Evolutionary conservation across 2,113 vertebrate species (phyloP).

Genomic region (human): GRCh38 chr16:23104001-23104500

Average conservation of each 20-base stretch:
- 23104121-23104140: neutral
- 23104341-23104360: conserved; percentile 40
- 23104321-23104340: conserved; percentile 31
- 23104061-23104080: conserved; percentile 1
- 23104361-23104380: neutral
- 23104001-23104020: neutral
- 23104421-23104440: neutral
- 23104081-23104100: neutral
- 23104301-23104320: neutral
- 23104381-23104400: neutral
- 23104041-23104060: neutral
- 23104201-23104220: neutral
- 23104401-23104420: neutral
- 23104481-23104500: neutral
- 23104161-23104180: neutral
- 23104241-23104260: neutral
- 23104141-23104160: neutral
- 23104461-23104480: neutral
- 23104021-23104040: neutral
- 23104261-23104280: neutral
- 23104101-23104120: neutral
- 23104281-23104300: neutral
- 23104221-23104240: conserved; percentile 21
- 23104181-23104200: neutral
- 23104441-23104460: neutral